Percentiles rank a stretch among this genome's conserved stretches.
Conservation (phyloP, 2,797 vertebrate genomes). For the Hypotaenidia okinawae region DNA sequence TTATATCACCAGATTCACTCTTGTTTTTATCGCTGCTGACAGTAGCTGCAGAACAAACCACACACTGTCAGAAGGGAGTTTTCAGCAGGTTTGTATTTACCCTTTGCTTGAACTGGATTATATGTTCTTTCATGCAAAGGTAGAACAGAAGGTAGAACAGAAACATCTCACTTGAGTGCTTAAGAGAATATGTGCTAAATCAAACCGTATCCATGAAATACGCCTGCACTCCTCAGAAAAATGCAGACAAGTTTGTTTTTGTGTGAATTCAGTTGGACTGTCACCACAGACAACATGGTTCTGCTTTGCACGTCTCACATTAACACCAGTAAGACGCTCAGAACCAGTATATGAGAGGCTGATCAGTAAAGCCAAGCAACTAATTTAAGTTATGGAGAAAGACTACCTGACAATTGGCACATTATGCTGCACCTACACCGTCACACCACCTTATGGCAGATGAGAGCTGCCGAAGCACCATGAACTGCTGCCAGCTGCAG, state of each 20-base stretch:
- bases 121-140: background rate
- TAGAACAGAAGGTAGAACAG: background rate
- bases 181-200: slow-evolving; percentile 21
- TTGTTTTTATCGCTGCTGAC: background rate
- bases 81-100: slow-evolving; percentile 31
- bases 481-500: background rate
- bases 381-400: background rate
- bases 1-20: background rate
- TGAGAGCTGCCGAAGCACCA: background rate
- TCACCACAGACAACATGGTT: background rate
- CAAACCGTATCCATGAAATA: background rate
- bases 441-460: background rate
- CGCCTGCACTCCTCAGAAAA: background rate
- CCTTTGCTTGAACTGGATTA: slow-evolving; percentile 33
- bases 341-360: background rate
- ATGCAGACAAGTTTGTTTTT: background rate
- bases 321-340: background rate
- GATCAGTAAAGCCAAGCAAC: background rate
- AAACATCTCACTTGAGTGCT: background rate
- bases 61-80: background rate
- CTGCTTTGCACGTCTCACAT: background rate
- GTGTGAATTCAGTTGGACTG: background rate
- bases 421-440: background rate
- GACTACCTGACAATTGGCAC: background rate
- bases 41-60: background rate